These are phyloP conservation scores for Calidris pugnax DNA, from an alignment of 2,113 vertebrate species.

Conservation along the genomic window DNA sequence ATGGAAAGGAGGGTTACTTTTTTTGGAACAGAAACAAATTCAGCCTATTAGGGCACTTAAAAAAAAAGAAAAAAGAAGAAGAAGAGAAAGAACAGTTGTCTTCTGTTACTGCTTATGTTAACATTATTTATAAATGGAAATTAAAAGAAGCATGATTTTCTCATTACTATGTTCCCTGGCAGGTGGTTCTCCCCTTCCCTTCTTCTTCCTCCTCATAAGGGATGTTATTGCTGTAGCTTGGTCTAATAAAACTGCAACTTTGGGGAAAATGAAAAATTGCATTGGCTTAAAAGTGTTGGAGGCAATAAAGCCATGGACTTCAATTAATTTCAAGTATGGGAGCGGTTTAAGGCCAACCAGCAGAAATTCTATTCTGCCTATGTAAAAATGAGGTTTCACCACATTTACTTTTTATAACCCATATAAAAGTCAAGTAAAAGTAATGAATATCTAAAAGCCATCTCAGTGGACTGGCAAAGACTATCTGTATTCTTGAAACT, in stretches of 20 bases:
- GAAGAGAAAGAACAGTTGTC: constrained; percentile 32
- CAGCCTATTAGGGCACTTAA: neutral
- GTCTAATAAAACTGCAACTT: constrained; percentile 79
- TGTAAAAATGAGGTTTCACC: constrained; percentile 82
- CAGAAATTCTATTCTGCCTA: constrained; percentile 78
- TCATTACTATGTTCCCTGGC: constrained; percentile 61
- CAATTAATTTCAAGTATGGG: constrained; percentile 81
- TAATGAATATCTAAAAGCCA: constrained; percentile 81
- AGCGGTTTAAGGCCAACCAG: constrained; percentile 77
- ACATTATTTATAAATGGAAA: constrained; percentile 67
- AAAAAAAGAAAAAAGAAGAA: neutral
- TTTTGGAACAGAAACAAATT: constrained; percentile 36
- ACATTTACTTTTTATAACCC: constrained; percentile 83
- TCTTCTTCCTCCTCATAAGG: constrained; percentile 63
- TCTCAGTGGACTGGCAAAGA: constrained; percentile 77
- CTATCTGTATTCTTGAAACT: constrained; percentile 75
- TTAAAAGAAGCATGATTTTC: constrained; percentile 62
- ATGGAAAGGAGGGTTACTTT: neutral
- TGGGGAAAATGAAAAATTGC: constrained; percentile 76
- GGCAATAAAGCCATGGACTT: constrained; percentile 78
- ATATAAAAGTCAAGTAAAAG: constrained; percentile 83
- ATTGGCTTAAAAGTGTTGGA: constrained; percentile 76
- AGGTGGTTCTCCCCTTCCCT: constrained; percentile 58
- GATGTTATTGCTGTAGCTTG: constrained; percentile 74
- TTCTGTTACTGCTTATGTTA: constrained; percentile 64